Conservation (phyloP, 1,140 invertebrate species). For the Papilio polytes region DNA sequence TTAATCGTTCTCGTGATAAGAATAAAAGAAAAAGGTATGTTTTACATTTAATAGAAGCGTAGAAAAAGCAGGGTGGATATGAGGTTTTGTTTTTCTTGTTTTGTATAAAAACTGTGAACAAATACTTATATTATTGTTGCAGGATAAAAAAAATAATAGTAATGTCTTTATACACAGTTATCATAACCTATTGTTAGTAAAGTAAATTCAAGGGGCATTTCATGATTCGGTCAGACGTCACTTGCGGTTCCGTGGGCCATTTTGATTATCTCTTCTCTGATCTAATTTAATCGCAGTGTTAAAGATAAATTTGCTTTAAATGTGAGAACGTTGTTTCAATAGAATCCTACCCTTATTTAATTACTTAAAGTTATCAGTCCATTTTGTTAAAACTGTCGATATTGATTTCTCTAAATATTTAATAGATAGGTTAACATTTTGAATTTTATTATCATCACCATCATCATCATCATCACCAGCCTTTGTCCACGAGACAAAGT, state of each 20-base stretch:
- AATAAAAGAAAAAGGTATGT: not conserved
- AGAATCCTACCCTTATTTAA: constrained; percentile 3
- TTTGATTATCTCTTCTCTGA: constrained; percentile 4
- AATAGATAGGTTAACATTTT: not conserved
- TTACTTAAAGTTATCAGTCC: not conserved
- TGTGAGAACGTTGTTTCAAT: not conserved
- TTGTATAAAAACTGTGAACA: not conserved
- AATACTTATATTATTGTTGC: not conserved
- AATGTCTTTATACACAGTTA: no score
- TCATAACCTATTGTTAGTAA: no score
- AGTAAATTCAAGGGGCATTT: not conserved
- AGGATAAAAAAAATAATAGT: not conserved
- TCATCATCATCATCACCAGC: no score
- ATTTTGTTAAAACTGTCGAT: not conserved
- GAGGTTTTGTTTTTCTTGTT: not conserved
- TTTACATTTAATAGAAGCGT: not conserved
- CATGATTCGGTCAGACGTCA: not conserved
- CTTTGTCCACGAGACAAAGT: no score
- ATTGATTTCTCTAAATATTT: not conserved
- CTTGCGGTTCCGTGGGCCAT: constrained; percentile 22
- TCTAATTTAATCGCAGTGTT: not conserved
- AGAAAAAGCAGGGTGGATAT: not conserved
- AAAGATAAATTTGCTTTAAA: constrained; percentile 5
- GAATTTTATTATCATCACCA: no score
- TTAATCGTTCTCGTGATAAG: constrained; percentile 20